phyloP scores from a whole-genome alignment of 2,113 vertebrate species.

The Carlito syrichta region DNA sequence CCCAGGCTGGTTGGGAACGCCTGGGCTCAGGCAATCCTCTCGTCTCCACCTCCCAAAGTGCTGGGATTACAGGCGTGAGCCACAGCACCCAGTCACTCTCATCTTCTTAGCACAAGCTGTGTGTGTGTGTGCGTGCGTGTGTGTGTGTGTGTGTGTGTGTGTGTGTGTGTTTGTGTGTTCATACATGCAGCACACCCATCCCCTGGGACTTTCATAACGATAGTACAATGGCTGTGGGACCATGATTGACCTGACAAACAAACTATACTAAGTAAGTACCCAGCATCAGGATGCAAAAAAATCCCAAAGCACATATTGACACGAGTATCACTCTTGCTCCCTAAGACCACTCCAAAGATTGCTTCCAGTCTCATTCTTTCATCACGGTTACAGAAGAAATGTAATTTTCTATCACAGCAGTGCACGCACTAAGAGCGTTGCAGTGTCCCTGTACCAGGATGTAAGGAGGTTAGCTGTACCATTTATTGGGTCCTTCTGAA shows the following conservation, averaged over 20 bases:
- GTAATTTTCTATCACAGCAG: neutral
- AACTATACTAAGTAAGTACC: neutral
- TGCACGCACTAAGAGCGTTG: neutral
- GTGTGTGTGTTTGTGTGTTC: too few species aligned
- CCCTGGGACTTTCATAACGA: neutral
- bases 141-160: too few species aligned
- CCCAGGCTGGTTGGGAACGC: too few species aligned
- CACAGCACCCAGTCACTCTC: too few species aligned
- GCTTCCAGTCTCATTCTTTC: neutral
- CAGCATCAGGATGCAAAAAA: neutral
- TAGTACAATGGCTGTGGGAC: neutral
- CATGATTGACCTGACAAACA: neutral
- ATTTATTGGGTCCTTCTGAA: neutral
- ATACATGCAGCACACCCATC: neutral
- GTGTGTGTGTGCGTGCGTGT: too few species aligned
- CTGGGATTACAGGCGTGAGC: too few species aligned
- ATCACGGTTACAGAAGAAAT: neutral
- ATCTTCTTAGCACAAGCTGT: neutral
- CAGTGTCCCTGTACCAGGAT: neutral
- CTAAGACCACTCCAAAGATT: neutral
- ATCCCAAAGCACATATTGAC: neutral
- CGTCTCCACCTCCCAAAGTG: too few species aligned
- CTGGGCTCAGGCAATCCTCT: too few species aligned
- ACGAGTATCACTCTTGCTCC: neutral
- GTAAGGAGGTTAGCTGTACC: neutral